These are phyloP conservation scores for Balaeniceps rex DNA, from an alignment of 2,113 vertebrate species.

Conservation along the genomic window DNA sequence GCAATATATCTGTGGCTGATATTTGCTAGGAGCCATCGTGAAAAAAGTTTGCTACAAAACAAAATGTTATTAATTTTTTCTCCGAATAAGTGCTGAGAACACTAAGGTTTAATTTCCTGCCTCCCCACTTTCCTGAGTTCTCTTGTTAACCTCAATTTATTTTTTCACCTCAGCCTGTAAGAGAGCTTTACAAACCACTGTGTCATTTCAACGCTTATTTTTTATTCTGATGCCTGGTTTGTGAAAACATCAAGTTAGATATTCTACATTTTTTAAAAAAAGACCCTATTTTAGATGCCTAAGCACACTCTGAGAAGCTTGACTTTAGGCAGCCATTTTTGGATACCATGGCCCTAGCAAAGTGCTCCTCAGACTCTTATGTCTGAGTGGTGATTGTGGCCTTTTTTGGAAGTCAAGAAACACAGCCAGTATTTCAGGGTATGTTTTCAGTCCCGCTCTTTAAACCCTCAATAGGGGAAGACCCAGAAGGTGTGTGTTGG, in stretches of 20 bases:
- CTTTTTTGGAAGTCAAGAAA: background rate
- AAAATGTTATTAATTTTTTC: slow-evolving; percentile 7
- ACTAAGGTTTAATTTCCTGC: slow-evolving; percentile 40
- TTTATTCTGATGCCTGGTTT: background rate
- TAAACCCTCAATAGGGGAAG: background rate
- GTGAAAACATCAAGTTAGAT: background rate
- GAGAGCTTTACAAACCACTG: background rate
- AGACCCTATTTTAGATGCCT: background rate
- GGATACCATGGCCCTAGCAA: background rate
- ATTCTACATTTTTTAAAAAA: background rate
- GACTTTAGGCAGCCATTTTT: background rate
- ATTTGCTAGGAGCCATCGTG: background rate
- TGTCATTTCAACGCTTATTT: background rate
- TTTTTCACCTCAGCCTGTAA: slow-evolving; percentile 14
- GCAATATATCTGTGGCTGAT: background rate
- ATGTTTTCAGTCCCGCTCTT: background rate
- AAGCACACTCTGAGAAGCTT: background rate
- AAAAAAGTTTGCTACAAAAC: background rate
- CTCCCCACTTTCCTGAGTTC: background rate
- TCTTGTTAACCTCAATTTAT: slow-evolving; percentile 52
- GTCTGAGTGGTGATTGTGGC: background rate
- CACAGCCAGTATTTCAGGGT: background rate
- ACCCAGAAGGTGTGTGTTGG: background rate
- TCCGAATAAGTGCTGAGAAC: background rate
- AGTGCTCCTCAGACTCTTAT: background rate